A percentile compares a stretch with the other conserved stretches of the same genome.
These are phyloP conservation scores for Drosophila fuyamai DNA, from an alignment of 1,140 invertebrate species.

Conservation along the genomic window DNA sequence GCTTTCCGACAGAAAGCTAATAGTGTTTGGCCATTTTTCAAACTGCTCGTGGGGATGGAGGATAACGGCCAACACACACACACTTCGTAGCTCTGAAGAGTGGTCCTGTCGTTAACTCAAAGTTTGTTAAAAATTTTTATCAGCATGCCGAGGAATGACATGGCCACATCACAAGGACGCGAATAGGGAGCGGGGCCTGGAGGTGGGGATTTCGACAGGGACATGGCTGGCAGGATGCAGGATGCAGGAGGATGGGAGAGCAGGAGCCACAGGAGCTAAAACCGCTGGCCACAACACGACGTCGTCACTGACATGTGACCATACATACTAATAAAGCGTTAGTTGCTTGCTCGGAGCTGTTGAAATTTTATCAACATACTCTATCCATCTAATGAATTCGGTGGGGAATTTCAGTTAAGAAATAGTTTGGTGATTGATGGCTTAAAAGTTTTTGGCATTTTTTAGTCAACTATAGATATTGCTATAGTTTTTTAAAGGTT, in stretches of 20 bases:
- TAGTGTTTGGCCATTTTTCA: slow-evolving; percentile 82
- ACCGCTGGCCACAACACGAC: slow-evolving; percentile 66
- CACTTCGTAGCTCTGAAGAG: slow-evolving; percentile 11
- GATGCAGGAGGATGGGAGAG: slow-evolving; percentile 13
- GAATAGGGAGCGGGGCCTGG: slow-evolving; percentile 5
- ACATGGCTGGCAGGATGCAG: slow-evolving; percentile 38
- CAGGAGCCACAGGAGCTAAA: slow-evolving; percentile 13
- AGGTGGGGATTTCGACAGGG: slow-evolving; percentile 23
- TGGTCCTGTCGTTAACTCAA: slow-evolving; percentile 75
- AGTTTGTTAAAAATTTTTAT: slow-evolving; percentile 81
- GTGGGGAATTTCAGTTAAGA: slow-evolving; percentile 39
- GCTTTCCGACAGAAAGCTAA: slow-evolving; percentile 66
- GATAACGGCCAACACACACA: slow-evolving; percentile 30
- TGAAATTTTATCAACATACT: slow-evolving; percentile 37
- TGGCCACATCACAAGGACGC: slow-evolving; percentile 72
- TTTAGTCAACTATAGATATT: background rate
- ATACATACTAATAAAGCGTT: slow-evolving; percentile 78
- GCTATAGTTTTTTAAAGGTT: background rate
- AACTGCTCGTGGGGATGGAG: slow-evolving; percentile 46
- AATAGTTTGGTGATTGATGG: slow-evolving; percentile 43
- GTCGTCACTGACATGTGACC: slow-evolving; percentile 57
- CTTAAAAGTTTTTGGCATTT: slow-evolving; percentile 9
- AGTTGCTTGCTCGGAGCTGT: slow-evolving; percentile 49
- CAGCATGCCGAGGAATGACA: slow-evolving; percentile 77
- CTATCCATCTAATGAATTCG: slow-evolving; percentile 33